phyloP scores from a whole-genome alignment of 2,797 vertebrate species.

The Neopelma chrysocephalum region DNA sequence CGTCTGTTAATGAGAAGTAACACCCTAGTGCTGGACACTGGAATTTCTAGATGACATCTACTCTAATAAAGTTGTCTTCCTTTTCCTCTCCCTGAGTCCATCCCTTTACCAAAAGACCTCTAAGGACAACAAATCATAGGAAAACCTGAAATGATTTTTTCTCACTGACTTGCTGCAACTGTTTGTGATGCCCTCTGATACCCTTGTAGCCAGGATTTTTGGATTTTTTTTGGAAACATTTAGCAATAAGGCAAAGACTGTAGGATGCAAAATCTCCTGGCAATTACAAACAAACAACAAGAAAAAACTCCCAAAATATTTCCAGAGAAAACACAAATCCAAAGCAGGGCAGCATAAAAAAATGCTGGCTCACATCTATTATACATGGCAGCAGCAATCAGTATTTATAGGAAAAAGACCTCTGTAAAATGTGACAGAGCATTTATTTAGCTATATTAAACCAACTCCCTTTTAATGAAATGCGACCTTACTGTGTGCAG shows the following conservation, averaged over 20 bases:
- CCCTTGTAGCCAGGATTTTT: background rate
- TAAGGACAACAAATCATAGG: background rate
- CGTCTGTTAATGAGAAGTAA: background rate
- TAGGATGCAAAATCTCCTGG: background rate
- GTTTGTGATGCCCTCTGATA: background rate
- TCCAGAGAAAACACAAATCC: background rate
- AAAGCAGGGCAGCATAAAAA: background rate
- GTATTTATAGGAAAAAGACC: background rate
- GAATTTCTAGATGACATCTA: background rate
- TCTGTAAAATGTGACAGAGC: background rate
- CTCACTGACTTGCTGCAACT: background rate
- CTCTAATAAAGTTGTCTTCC: background rate
- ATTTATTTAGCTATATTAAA: background rate
- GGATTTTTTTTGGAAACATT: background rate
- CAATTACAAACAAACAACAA: background rate
- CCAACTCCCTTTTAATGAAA: background rate
- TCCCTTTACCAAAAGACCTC: background rate
- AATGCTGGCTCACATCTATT: background rate
- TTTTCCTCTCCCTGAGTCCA: background rate
- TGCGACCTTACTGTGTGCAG: background rate
- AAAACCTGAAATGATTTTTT: background rate
- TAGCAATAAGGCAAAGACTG: background rate
- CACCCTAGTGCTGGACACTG: background rate
- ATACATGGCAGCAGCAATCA: background rate
- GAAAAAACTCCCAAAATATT: accelerated